A percentile compares a stretch with the other conserved stretches of the same genome.
Evolutionary conservation across 2,113 vertebrate species (phyloP).

Genomic region (Anhinga rufa): DNA sequence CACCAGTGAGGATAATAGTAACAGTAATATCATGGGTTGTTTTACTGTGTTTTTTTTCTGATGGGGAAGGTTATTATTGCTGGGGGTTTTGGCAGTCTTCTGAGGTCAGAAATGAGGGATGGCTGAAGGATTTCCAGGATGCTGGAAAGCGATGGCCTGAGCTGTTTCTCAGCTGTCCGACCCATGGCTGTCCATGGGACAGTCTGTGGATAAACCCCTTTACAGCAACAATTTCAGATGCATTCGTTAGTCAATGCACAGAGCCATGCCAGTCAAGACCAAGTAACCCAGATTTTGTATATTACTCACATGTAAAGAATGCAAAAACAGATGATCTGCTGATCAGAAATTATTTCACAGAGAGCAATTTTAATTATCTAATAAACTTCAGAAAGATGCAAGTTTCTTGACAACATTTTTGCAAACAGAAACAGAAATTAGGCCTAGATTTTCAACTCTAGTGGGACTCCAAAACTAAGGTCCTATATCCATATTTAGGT

Average conservation of each 20-base stretch:
- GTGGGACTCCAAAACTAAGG: not conserved
- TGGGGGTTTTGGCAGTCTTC: not conserved
- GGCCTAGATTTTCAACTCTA: slow-evolving; percentile 37
- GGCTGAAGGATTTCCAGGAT: not conserved
- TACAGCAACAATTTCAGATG: not conserved
- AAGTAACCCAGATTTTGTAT: slow-evolving; percentile 11
- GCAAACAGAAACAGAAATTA: slow-evolving; percentile 50
- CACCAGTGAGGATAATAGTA: not conserved
- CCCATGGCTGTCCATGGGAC: not conserved
- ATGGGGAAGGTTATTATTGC: not conserved
- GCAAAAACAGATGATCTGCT: not conserved
- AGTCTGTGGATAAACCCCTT: not conserved
- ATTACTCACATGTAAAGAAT: not conserved
- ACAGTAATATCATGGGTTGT: not conserved
- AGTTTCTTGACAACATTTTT: not conserved
- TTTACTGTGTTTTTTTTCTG: not conserved
- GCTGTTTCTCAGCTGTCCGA: not conserved
- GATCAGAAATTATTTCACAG: slow-evolving; percentile 19
- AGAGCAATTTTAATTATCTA: slow-evolving; percentile 15
- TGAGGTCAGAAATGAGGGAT: not conserved
- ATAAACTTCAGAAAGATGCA: not conserved
- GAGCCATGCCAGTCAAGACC: not conserved
- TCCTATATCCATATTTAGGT: not conserved
- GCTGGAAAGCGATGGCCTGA: not conserved
- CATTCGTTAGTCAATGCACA: not conserved